Percentiles rank a stretch among this genome's conserved stretches.
Conservation (phyloP, 2,888 invertebrate species). For the Leptura quadrifasciata region DNA sequence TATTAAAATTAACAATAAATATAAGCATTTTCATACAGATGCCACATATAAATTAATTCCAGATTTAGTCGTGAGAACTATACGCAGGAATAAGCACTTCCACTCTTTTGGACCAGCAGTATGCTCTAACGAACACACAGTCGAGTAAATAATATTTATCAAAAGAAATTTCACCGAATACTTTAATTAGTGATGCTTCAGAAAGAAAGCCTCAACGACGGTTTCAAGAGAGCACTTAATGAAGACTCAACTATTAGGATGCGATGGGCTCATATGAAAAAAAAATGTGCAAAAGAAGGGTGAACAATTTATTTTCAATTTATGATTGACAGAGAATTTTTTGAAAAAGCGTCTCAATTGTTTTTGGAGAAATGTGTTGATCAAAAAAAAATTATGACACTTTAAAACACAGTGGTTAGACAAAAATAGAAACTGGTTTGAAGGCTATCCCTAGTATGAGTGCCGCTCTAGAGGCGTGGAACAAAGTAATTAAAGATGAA, state of each 20-base stretch:
- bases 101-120: slow-evolving; percentile 55
- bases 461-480: slow-evolving; percentile 36
- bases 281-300: slow-evolving; percentile 50
- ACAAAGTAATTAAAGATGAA: slow-evolving; percentile 29
- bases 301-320: slow-evolving; percentile 45
- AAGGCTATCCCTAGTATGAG: slow-evolving; percentile 31
- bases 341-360: slow-evolving; percentile 56
- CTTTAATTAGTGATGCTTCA: slow-evolving; percentile 57
- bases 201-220: slow-evolving; percentile 52
- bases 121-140: slow-evolving; percentile 5
- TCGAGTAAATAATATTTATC: slow-evolving; percentile 37
- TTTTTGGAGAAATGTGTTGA: slow-evolving; percentile 56
- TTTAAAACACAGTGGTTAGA: slow-evolving; percentile 44
- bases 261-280: slow-evolving; percentile 61
- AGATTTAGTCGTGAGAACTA: slow-evolving; percentile 57
- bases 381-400: slow-evolving; percentile 28
- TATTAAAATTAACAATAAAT: slow-evolving; percentile 31
- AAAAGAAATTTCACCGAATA: slow-evolving; percentile 47
- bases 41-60: slow-evolving; percentile 59
- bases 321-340: slow-evolving; percentile 53
- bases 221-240: slow-evolving; percentile 44
- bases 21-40: slow-evolving; percentile 58
- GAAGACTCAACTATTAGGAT: slow-evolving; percentile 54
- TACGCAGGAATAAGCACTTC: slow-evolving; percentile 55
- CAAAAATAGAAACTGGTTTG: slow-evolving; percentile 40